Evolutionary conservation across 1,140 invertebrate genomes (phyloP), one percentile per base, ranked within the genome.

Genomic region (Aphelinus certus): DNA sequence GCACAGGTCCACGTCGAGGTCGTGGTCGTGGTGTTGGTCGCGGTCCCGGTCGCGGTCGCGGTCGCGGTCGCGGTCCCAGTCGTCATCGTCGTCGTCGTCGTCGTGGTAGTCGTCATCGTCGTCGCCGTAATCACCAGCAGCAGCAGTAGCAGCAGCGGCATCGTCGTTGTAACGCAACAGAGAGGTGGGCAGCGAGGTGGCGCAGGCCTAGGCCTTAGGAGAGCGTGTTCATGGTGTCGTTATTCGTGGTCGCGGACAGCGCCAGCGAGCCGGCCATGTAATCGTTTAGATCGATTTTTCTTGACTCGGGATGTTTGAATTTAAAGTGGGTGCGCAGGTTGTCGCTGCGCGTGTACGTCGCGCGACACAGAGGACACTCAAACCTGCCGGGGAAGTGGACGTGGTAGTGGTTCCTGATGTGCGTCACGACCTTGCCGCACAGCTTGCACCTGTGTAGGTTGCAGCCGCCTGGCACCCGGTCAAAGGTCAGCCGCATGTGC

Each of bases 401-500:
- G 90, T 95, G 94, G 90, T 95, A 95, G 90, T 95, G 94, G 90
- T 95, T 95, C 87, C 94, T 92, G 90, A 95, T 95, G 91, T 95
- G 94, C 86, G 94, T 95, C 89, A 95, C 94, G 90, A 95, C 93
- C 92, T 95, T 95, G 89, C 94, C 94, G 91, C 94, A 95, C 89
- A 95, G 91, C 91, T 95, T 95, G 91, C 94, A 95, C 88, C 93
- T 93, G 91, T 95, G 94, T 90, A 94, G 92, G 91, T 95, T 95
- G 87, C 93, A 93, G 90, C 93, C 92, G 88, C 94, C 94, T 89
- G 93, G 93, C 89, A 95, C 91, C 83, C 94, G 93, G 91, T 95
- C 94, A 91, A 95, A 95, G 87, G 94, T 94, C 89, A 95, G 93
- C 90, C 94, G 92, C 94, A 95, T 95, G 91, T 95, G 94, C 93